A percentile compares a stretch with the other conserved stretches of the same genome.
Conservation (phyloP, 2,797 vertebrate genomes). For the Gymnodraco acuticeps region DNA sequence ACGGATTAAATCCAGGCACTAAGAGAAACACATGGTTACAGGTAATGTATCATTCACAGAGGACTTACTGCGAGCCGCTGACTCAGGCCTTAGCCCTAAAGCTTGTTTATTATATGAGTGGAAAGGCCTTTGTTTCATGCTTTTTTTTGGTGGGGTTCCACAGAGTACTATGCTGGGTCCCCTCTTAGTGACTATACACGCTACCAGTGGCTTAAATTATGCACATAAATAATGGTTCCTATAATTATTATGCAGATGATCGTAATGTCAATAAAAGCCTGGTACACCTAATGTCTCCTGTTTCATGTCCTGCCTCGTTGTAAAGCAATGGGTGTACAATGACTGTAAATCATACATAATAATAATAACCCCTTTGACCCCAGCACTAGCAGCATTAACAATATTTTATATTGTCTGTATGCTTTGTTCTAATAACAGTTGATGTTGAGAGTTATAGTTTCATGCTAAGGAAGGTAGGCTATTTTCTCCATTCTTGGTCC, state of each 20-base stretch:
- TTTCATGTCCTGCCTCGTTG: background rate
- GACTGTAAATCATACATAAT: background rate
- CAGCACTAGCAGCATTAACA: background rate
- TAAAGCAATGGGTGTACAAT: background rate
- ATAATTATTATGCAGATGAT: background rate
- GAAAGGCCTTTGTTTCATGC: background rate
- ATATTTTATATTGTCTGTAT: background rate
- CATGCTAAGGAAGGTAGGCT: conserved; percentile 1
- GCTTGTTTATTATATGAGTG: too few relatives aligned
- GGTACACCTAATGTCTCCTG: background rate
- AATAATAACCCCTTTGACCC: background rate
- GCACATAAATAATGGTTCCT: background rate
- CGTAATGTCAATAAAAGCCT: background rate
- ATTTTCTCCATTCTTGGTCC: conserved; percentile 2
- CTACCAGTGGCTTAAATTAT: background rate
- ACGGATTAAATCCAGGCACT: background rate
- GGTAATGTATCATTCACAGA: background rate
- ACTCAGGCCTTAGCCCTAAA: background rate
- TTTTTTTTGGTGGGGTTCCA: background rate
- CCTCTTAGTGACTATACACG: too few relatives aligned
- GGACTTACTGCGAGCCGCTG: background rate
- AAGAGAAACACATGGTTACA: background rate
- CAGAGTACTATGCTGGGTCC: background rate
- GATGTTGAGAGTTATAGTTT: background rate
- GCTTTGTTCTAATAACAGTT: background rate